Conservation (phyloP, 2,888 invertebrate genomes). For the Strigamia transsilvanica region DNA sequence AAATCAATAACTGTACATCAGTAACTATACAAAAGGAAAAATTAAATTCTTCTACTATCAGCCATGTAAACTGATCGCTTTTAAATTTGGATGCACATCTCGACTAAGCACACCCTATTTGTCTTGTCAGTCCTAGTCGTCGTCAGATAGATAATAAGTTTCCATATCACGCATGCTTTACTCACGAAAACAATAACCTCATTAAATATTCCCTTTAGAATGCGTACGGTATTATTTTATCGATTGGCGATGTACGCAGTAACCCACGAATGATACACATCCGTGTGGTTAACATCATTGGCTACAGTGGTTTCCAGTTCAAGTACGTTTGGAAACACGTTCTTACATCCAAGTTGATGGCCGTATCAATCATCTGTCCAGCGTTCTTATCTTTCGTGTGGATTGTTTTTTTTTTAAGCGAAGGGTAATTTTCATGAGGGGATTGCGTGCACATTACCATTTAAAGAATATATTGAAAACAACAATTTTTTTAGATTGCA, state of each 20-base stretch:
- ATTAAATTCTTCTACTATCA: slow-evolving; percentile 16
- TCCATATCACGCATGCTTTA: neutral
- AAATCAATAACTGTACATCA: slow-evolving; percentile 47
- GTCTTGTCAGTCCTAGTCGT: neutral
- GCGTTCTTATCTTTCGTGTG: neutral
- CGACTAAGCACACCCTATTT: neutral
- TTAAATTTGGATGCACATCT: slow-evolving; percentile 5
- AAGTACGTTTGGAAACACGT: neutral
- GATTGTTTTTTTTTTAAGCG: neutral
- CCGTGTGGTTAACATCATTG: slow-evolving; percentile 37
- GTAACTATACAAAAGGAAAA: slow-evolving; percentile 42
- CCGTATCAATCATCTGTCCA: neutral
- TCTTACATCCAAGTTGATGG: slow-evolving; percentile 1
- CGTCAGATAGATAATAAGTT: neutral
- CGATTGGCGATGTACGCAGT: neutral
- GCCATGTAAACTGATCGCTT: slow-evolving; percentile 38
- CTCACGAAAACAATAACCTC: neutral
- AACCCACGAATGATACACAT: slow-evolving; percentile 39
- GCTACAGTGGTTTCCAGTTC: slow-evolving; percentile 37
- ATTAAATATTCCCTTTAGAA: neutral
- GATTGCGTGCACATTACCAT: slow-evolving; percentile 23
- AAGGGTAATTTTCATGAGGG: neutral
- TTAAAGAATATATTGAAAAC: slow-evolving; percentile 22
- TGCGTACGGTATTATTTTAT: slow-evolving; percentile 22
- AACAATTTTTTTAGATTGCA: neutral